Percentiles rank a stretch among this genome's conserved stretches.
Evolutionary conservation across 2,113 vertebrate species (phyloP).

Genomic region (Grallaria varia): DNA sequence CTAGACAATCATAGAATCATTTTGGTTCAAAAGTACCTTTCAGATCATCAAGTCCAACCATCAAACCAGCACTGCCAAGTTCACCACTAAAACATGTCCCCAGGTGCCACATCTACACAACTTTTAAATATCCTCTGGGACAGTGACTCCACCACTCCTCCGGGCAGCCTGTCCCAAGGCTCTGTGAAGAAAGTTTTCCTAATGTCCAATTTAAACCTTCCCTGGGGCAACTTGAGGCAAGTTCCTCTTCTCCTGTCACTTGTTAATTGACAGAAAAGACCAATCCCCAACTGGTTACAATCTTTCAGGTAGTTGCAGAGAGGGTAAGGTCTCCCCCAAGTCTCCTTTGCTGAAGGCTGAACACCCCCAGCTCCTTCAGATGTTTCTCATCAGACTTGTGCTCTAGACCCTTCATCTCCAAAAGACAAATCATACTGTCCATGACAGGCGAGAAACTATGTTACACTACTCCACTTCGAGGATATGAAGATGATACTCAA

Average conservation of each 20-base stretch:
- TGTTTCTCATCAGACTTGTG: background rate
- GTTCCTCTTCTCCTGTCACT: rapidly evolving
- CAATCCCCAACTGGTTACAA: background rate
- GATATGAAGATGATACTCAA: rapidly evolving
- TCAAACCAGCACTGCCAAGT: background rate
- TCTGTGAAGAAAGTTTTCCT: background rate
- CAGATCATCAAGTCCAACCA: background rate
- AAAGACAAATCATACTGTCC: background rate
- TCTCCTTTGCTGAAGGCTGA: background rate
- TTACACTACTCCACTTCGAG: background rate
- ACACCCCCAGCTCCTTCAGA: background rate
- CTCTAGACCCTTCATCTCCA: background rate
- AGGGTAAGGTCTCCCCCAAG: background rate
- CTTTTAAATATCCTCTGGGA: background rate
- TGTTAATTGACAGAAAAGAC: background rate
- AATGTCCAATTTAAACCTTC: background rate
- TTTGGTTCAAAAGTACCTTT: background rate
- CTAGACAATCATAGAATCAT: background rate
- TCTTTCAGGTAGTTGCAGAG: background rate
- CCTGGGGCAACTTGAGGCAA: background rate
- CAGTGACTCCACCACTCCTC: background rate
- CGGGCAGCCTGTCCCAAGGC: background rate
- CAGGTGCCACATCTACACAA: background rate
- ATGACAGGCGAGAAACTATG: background rate
- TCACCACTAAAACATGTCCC: rapidly evolving